phyloP scores from a whole-genome alignment of 2,797 vertebrate genomes.

The Phaenicophaeus curvirostris region DNA sequence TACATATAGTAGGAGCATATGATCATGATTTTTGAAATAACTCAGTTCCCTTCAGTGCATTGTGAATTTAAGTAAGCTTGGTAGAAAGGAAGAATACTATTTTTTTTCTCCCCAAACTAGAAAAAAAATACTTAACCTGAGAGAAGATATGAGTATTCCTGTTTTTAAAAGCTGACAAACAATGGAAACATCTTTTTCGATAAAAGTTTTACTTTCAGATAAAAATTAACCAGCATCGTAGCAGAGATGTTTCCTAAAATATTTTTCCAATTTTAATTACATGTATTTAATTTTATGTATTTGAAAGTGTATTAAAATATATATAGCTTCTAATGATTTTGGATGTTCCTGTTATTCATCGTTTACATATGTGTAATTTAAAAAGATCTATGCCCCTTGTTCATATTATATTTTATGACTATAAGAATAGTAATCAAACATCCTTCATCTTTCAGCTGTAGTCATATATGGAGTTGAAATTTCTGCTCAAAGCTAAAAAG shows the following conservation, averaged over 20 bases:
- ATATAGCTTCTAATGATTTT: not conserved
- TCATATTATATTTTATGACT: not conserved
- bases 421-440: not conserved
- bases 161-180: not conserved
- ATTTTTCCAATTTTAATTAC: not conserved
- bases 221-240: not conserved
- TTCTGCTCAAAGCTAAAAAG: not conserved
- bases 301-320: not conserved
- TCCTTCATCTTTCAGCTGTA: not conserved
- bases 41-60: not conserved
- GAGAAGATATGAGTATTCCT: not conserved
- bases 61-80: not conserved
- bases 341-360: not conserved
- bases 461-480: not conserved
- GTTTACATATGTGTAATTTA: not conserved
- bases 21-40: not conserved
- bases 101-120: not conserved
- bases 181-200: not conserved
- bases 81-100: not conserved
- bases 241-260: not conserved
- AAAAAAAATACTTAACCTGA: not conserved
- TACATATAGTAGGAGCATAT: not conserved
- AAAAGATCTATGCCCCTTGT: not conserved
- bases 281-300: not conserved
- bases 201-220: not conserved